Conservation (phyloP, 2,797 vertebrate species). For the Gymnodraco acuticeps region DNA sequence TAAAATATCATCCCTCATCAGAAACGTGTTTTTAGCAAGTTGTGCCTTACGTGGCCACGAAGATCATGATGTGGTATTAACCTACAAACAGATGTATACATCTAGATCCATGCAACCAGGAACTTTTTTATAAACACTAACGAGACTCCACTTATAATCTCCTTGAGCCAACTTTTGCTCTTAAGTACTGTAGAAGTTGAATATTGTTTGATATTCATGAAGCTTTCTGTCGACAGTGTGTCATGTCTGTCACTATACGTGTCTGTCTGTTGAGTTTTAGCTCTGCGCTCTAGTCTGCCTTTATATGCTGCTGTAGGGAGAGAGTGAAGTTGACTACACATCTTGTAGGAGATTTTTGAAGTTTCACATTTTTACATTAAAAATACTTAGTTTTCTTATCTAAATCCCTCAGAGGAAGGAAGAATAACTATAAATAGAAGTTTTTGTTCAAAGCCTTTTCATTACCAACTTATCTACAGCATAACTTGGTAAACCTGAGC, state of each 20-base stretch:
- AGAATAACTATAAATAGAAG: too few relatives aligned
- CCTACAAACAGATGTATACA: not conserved
- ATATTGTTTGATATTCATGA: not conserved
- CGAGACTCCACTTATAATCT: not conserved
- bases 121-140: not conserved
- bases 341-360: not conserved
- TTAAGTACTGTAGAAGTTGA: not conserved
- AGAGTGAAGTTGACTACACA: not conserved
- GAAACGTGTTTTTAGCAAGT: conserved; percentile 12
- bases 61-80: not conserved
- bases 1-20: conserved; percentile 11
- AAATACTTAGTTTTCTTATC: not conserved
- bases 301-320: conserved; percentile 12
- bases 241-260: not conserved
- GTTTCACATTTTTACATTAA: not conserved
- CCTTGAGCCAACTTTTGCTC: not conserved
- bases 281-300: not conserved
- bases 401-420: not conserved
- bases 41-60: conserved; percentile 53
- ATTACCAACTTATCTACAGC: not conserved
- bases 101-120: not conserved
- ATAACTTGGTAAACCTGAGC: not conserved
- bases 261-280: not conserved
- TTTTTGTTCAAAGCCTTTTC: not conserved
- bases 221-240: not conserved